A percentile compares a stretch with the other conserved stretches of the same genome.
Conservation (phyloP, 2,888 invertebrate genomes). For the Cinara cedri region DNA sequence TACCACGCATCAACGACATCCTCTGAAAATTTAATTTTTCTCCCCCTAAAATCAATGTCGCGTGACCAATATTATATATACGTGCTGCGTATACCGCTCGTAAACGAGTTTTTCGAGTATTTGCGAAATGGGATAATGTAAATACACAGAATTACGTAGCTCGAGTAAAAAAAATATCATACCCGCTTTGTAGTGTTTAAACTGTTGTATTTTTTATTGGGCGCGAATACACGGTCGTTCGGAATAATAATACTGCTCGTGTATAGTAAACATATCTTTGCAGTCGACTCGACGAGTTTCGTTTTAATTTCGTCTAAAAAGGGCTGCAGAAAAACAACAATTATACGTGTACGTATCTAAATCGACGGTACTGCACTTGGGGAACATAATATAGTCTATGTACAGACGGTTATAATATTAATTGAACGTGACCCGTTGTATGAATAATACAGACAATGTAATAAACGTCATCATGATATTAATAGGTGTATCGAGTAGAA, state of each 20-base stretch:
- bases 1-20: no score
- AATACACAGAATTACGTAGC: not conserved
- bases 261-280: not conserved
- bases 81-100: not conserved
- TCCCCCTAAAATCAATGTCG: not conserved
- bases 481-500: not conserved
- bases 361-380: no score
- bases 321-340: no score
- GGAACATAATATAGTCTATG: no score
- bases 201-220: not conserved
- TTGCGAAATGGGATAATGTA: not conserved
- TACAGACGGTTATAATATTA: no score
- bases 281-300: not conserved
- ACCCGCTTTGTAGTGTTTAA: not conserved
- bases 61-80: not conserved
- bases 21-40: no score
- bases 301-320: constrained; percentile 1
- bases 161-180: not conserved
- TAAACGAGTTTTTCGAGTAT: constrained; percentile 44
- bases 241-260: not conserved
- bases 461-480: no score
- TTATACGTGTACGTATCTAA: no score
- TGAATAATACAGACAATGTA: no score
- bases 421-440: no score
- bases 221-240: not conserved